Evolutionary conservation across 2,797 vertebrate species (phyloP).

Genomic region (Pteronotus mesoamericanus): DNA sequence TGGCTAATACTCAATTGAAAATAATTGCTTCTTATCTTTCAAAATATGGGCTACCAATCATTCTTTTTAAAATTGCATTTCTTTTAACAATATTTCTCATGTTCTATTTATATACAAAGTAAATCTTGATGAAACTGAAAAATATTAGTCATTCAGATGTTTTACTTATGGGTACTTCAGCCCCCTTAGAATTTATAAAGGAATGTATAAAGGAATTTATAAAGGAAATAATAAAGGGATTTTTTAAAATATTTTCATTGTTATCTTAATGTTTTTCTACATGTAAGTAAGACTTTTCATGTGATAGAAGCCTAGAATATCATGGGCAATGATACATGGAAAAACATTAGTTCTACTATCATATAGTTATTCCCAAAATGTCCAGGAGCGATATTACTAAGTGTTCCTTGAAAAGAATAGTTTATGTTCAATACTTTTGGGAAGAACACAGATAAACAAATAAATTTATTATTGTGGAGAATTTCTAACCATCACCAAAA

Average conservation of each 20-base stretch:
- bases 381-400: not conserved
- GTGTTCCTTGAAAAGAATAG: not conserved
- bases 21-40: not conserved
- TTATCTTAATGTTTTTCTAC: not conserved
- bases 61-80: conserved; percentile 31
- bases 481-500: not conserved
- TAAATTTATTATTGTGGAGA: not conserved
- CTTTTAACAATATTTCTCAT: not conserved
- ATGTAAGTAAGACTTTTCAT: not conserved
- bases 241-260: not conserved
- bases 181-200: conserved; percentile 7
- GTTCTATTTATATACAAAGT: not conserved
- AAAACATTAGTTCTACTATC: not conserved
- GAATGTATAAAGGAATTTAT: too few species aligned
- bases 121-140: not conserved
- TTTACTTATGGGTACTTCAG: not conserved
- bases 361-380: not conserved
- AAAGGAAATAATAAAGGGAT: not conserved
- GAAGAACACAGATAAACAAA: not conserved
- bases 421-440: not conserved
- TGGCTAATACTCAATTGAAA: not conserved
- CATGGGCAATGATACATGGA: not conserved
- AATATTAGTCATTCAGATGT: not conserved
- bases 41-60: not conserved
- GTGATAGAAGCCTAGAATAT: not conserved